Evolutionary conservation across 2,888 invertebrate genomes (phyloP).

Genomic region (Altica lythri): DNA sequence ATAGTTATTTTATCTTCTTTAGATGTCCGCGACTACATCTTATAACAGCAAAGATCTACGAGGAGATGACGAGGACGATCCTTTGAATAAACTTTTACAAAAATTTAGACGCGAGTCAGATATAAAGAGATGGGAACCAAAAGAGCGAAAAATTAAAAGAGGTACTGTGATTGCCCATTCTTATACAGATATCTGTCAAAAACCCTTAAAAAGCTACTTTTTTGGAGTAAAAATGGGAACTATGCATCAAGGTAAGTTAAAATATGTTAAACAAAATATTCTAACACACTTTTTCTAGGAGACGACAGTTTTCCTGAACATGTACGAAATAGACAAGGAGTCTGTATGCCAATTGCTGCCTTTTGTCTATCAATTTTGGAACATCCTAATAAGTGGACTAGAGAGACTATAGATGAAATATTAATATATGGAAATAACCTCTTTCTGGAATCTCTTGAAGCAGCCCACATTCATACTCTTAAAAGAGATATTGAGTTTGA

Average conservation of each 20-base stretch:
- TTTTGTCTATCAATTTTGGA: conserved; percentile 64
- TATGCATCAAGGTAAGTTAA: conserved; percentile 39
- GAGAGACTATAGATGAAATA: conserved; percentile 64
- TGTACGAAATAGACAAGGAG: conserved; percentile 57
- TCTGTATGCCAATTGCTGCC: conserved; percentile 65
- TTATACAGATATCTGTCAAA: conserved; percentile 52
- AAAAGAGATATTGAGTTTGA: conserved; percentile 52
- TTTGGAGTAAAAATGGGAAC: conserved; percentile 52
- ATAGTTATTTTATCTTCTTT: conserved; percentile 5
- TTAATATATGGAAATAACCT: conserved; percentile 62
- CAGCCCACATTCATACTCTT: conserved; percentile 47
- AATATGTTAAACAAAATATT: not conserved
- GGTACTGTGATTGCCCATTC: conserved; percentile 56
- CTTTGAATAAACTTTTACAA: conserved; percentile 44
- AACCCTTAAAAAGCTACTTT: conserved; percentile 50
- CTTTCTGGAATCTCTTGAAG: conserved; percentile 51
- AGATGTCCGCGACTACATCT: conserved; percentile 50
- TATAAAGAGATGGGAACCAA: conserved; percentile 42
- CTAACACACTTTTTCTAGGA: conserved; percentile 36
- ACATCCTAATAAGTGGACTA: conserved; percentile 66
- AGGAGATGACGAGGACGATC: conserved; percentile 21
- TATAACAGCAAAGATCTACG: conserved; percentile 46
- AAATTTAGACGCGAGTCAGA: conserved; percentile 54
- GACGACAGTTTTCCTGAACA: conserved; percentile 47
- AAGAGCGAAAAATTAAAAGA: conserved; percentile 46